Percentiles rank a stretch among this genome's conserved stretches.
phyloP scores from a whole-genome alignment of 2,113 vertebrate species.

The Thomomys bottae region DNA sequence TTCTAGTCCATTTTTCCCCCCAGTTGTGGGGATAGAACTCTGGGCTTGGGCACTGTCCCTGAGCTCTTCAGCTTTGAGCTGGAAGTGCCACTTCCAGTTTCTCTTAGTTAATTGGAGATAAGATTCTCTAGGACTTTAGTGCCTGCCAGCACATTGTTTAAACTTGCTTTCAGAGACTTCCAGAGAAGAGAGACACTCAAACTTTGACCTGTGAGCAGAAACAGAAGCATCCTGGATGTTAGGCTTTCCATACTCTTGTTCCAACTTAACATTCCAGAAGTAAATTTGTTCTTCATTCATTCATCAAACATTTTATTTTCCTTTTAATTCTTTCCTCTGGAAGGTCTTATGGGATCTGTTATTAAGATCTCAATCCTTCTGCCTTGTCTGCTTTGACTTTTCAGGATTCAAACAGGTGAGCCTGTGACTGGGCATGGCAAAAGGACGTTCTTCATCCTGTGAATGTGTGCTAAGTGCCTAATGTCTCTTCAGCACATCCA shows the following conservation, averaged over 20 bases:
- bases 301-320: constrained; percentile 33
- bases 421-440: background rate
- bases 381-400: background rate
- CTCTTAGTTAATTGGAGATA: no score
- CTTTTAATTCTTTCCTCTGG: constrained; percentile 14
- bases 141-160: background rate
- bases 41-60: no score
- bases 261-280: constrained; percentile 29
- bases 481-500: background rate
- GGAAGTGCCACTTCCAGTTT: no score
- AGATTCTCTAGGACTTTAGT: no score
- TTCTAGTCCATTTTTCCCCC: no score
- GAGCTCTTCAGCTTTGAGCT: no score
- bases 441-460: background rate
- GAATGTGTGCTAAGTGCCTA: background rate
- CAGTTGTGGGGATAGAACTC: no score
- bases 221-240: background rate
- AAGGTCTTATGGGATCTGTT: constrained; percentile 7
- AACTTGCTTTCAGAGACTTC: constrained; percentile 20
- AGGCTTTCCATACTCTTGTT: background rate
- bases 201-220: background rate
- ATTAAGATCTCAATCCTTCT: constrained; percentile 13
- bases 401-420: background rate
- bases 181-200: background rate
- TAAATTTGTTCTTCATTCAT: constrained; percentile 35